phyloP scores from a whole-genome alignment of 2,888 invertebrate species.

The Torymus auratus region DNA sequence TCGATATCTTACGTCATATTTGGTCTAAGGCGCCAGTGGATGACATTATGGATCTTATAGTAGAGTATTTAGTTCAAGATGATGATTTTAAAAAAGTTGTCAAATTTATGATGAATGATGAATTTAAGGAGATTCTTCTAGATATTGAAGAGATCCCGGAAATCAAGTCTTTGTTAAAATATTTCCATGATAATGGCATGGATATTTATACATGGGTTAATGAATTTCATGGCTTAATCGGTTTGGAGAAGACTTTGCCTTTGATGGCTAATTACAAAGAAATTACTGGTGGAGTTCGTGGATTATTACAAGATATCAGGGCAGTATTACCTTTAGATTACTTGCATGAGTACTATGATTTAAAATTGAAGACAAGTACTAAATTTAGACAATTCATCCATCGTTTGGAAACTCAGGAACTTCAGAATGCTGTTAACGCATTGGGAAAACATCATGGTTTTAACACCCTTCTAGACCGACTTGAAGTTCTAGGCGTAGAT shows the following conservation, averaged over 20 bases:
- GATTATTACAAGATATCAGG: constrained; percentile 62
- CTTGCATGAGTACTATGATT: constrained; percentile 60
- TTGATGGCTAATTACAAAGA: background rate
- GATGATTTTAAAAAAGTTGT: constrained; percentile 62
- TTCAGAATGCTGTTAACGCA: constrained; percentile 60
- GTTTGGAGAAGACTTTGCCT: constrained; percentile 16
- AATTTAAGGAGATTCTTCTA: constrained; percentile 60
- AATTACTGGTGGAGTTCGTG: constrained; percentile 61
- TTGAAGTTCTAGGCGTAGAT: constrained; percentile 57
- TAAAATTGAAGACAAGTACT: constrained; percentile 61
- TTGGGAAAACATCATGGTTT: constrained; percentile 55
- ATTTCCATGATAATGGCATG: constrained; percentile 55
- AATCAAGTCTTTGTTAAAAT: constrained; percentile 55
- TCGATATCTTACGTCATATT: constrained; percentile 58
- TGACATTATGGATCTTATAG: constrained; percentile 43
- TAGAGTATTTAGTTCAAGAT: constrained; percentile 58
- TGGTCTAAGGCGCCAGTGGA: constrained; percentile 57
- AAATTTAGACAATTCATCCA: constrained; percentile 62
- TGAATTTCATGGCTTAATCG: constrained; percentile 48
- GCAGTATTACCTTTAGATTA: constrained; percentile 61
- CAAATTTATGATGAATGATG: constrained; percentile 60
- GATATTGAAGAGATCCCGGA: constrained; percentile 61
- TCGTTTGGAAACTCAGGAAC: constrained; percentile 59
- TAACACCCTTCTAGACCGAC: constrained; percentile 32
- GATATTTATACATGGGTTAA: constrained; percentile 59